Conservation (phyloP, 2,888 invertebrate species). For the Terebella lapidaria region DNA sequence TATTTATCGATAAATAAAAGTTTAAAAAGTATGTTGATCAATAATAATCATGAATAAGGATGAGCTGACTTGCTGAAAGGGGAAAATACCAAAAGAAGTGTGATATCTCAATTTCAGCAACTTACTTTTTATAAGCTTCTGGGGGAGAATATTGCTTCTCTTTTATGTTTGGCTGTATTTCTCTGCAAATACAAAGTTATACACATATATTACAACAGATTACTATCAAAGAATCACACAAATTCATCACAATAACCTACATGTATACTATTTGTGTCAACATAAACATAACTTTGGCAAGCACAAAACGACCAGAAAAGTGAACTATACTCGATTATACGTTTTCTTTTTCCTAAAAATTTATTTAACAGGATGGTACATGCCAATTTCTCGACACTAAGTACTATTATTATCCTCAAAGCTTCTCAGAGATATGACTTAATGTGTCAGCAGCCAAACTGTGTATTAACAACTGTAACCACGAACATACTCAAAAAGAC, state of each 20-base stretch:
- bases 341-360: background rate
- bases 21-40: background rate
- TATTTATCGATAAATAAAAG: too few relatives aligned
- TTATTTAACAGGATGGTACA: background rate
- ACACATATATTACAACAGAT: background rate
- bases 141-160: constrained; percentile 30
- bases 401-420: too few relatives aligned
- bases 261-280: background rate
- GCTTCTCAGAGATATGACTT: too few relatives aligned
- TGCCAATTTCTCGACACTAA: too few relatives aligned
- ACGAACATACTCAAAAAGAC: background rate
- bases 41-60: background rate
- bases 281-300: background rate
- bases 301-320: background rate
- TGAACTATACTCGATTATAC: background rate
- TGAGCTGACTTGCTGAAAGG: background rate
- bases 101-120: too few relatives aligned
- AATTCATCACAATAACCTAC: background rate
- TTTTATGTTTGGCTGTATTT: constrained; percentile 27
- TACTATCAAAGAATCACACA: background rate
- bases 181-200: constrained; percentile 23
- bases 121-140: constrained; percentile 38
- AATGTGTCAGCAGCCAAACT: background rate
- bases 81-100: too few relatives aligned
- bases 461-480: background rate